Conservation (phyloP, 2,888 invertebrate species). For the Empis stercorea region DNA sequence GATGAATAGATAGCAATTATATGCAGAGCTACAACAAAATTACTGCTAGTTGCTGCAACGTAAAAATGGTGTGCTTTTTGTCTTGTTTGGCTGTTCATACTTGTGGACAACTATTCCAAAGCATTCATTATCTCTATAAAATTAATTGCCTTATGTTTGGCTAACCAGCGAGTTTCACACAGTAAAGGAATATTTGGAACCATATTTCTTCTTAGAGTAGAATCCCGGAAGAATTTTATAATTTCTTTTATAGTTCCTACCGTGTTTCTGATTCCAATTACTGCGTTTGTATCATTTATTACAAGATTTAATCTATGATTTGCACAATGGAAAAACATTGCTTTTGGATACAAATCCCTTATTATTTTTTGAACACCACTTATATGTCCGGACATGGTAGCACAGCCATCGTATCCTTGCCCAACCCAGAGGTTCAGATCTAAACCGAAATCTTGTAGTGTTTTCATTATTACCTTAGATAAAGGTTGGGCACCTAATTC, state of each 20-base stretch:
- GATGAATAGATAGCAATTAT: no score
- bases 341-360: constrained; percentile 16
- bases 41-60: no score
- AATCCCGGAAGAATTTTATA: constrained; percentile 15
- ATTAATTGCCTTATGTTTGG: constrained; percentile 4
- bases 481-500: constrained; percentile 17
- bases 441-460: constrained; percentile 12
- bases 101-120: neutral
- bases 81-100: neutral
- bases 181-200: no score
- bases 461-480: constrained; percentile 14
- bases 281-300: constrained; percentile 16
- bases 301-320: constrained; percentile 19
- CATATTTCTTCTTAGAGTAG: neutral
- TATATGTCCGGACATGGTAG: constrained; percentile 20
- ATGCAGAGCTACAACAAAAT: no score
- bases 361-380: constrained; percentile 19
- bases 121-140: neutral
- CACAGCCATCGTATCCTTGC: constrained; percentile 20
- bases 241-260: constrained; percentile 17
- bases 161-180: constrained; percentile 4
- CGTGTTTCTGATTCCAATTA: constrained; percentile 18
- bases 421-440: constrained; percentile 17
- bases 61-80: no score
- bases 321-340: constrained; percentile 20